Conservation (phyloP, 37 sponge, comb jelly and placozoan species). For the Mnemiopsis leidyi region DNA sequence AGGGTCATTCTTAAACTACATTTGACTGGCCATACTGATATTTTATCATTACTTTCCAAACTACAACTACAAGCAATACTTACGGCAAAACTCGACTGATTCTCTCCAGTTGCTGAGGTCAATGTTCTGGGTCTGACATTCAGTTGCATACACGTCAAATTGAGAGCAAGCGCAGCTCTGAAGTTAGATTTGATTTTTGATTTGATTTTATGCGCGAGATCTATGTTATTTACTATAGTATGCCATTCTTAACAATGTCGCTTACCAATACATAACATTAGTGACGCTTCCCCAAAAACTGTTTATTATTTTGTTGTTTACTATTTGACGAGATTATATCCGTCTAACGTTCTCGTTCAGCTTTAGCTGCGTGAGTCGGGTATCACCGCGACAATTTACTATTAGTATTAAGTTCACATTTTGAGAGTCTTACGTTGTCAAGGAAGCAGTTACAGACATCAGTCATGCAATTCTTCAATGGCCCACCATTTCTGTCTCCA, state of each 20-base stretch:
- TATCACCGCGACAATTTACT: too few relatives aligned
- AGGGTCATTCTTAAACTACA: not conserved
- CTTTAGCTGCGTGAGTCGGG: too few relatives aligned
- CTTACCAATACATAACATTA: too few relatives aligned
- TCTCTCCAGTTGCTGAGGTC: slow-evolving; percentile 7
- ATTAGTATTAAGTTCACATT: not conserved
- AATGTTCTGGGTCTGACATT: not conserved
- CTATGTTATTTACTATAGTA: too few relatives aligned
- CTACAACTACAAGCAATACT: not conserved
- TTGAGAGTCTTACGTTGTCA: not conserved
- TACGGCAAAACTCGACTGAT: not conserved
- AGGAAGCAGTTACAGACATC: slow-evolving; percentile 35
- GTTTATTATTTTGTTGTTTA: not conserved
- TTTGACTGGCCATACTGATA: not conserved
- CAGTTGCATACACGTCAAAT: not conserved
- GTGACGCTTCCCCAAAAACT: too few relatives aligned
- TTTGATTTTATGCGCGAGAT: too few relatives aligned
- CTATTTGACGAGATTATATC: too few relatives aligned
- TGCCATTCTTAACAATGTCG: too few relatives aligned
- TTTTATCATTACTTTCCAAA: not conserved
- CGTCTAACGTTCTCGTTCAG: too few relatives aligned
- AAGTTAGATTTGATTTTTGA: too few relatives aligned
- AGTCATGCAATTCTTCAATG: not conserved
- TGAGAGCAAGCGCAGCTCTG: slow-evolving; percentile 9
- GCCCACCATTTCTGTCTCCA: not conserved